A percentile compares a stretch with the other conserved stretches of the same genome.
These are phyloP conservation scores for Cetonia aurata DNA, from an alignment of 2,888 invertebrate species.

Conservation along the genomic window DNA sequence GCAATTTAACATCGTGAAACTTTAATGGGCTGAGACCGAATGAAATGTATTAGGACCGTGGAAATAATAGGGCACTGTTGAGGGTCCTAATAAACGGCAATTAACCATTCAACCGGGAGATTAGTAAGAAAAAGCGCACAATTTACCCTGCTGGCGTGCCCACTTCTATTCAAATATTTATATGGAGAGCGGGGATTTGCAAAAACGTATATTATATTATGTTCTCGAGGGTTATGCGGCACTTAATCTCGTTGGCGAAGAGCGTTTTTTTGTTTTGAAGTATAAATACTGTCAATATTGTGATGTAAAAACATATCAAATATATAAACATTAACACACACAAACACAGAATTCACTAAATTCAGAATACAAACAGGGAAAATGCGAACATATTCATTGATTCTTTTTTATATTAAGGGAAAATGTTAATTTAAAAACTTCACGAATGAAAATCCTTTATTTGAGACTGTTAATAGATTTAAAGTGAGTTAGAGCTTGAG, in stretches of 20 bases:
- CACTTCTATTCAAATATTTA: constrained; percentile 25
- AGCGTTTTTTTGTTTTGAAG: constrained; percentile 22
- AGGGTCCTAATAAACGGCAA: constrained; percentile 49
- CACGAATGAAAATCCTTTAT: no score
- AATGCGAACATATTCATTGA: no score
- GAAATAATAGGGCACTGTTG: constrained; percentile 40
- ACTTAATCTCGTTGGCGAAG: constrained; percentile 11
- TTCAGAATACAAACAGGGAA: no score
- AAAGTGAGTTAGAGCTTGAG: no score
- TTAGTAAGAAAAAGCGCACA: constrained; percentile 32
- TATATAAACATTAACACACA: no score
- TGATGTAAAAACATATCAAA: no score
- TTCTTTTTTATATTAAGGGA: no score
- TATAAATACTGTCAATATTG: neutral
- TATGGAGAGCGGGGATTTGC: constrained; percentile 10
- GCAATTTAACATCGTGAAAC: constrained; percentile 1
- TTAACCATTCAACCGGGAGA: constrained; percentile 49
- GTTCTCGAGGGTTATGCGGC: neutral
- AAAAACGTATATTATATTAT: constrained; percentile 12
- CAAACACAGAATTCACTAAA: no score
- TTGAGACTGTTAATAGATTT: no score
- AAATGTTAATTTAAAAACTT: no score
- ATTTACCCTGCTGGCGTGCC: constrained; percentile 9
- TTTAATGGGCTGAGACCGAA: neutral
- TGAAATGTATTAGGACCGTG: constrained; percentile 1